A percentile compares a stretch with the other conserved stretches of the same genome.
These are phyloP conservation scores for Sylvilagus floridanus DNA, from an alignment of 2,797 vertebrate species.

Conservation along the genomic window DNA sequence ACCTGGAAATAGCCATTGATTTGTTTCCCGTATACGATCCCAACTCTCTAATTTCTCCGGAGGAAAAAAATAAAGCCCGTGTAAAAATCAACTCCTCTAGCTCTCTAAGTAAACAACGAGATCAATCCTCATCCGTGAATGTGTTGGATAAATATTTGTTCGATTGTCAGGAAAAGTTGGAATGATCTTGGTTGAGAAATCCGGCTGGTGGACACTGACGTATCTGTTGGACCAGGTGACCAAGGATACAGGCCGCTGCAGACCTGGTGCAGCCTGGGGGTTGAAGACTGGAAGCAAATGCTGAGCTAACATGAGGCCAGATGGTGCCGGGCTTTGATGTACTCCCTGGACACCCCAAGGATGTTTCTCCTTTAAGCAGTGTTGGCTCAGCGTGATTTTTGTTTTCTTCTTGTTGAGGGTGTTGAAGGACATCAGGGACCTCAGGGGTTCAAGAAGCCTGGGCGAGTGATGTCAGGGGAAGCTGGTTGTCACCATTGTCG, in stretches of 20 bases:
- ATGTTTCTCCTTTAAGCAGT: background rate
- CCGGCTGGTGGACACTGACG: slow-evolving; percentile 20
- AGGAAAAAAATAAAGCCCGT: slow-evolving; percentile 64
- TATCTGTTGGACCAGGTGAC: background rate
- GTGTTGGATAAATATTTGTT: slow-evolving; percentile 75
- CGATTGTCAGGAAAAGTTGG: slow-evolving; percentile 55
- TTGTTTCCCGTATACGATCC: slow-evolving; percentile 72
- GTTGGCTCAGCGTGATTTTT: background rate
- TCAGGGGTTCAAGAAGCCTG: background rate
- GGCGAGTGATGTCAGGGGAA: background rate
- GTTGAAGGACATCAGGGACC: slow-evolving; percentile 43
- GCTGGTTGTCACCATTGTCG: background rate
- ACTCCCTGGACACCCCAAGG: background rate
- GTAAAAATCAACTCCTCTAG: slow-evolving; percentile 64
- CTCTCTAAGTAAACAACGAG: slow-evolving; percentile 68
- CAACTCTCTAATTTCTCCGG: slow-evolving; percentile 74
- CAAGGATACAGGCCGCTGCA: background rate
- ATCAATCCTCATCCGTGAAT: slow-evolving; percentile 77
- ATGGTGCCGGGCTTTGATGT: background rate
- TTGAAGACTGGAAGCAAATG: background rate
- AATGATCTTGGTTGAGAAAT: slow-evolving; percentile 51
- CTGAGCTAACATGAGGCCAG: background rate
- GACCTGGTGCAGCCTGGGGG: background rate
- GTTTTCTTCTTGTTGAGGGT: background rate
- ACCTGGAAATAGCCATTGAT: slow-evolving; percentile 82